A percentile compares a stretch with the other conserved stretches of the same genome.
Conservation (phyloP, 2,113 vertebrate genomes). For the Eudyptes chrysolophus region DNA sequence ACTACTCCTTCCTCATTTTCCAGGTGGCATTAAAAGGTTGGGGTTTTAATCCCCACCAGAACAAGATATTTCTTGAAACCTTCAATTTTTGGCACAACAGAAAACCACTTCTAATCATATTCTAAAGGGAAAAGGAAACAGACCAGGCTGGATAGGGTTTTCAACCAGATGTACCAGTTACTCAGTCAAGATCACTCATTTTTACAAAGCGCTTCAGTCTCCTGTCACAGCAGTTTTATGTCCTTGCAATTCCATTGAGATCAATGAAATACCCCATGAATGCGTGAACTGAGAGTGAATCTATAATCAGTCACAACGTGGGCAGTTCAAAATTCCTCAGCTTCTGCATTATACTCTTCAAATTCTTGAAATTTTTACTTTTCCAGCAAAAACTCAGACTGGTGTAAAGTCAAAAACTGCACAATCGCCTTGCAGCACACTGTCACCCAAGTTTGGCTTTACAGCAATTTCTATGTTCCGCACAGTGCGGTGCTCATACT, state of each 20-base stretch:
- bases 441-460: accelerated
- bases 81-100: neutral
- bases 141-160: neutral
- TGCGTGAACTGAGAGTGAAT: neutral
- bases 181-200: neutral
- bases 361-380: neutral
- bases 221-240: neutral
- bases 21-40: no score
- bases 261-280: neutral
- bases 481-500: accelerated
- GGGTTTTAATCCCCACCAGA: neutral
- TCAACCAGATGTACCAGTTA: neutral
- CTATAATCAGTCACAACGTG: accelerated
- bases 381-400: neutral
- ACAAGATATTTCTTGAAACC: neutral
- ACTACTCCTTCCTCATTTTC: neutral
- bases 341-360: accelerated
- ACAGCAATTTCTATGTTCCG: accelerated
- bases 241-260: neutral
- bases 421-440: accelerated
- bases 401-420: neutral
- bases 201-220: neutral
- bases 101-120: neutral
- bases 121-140: neutral
- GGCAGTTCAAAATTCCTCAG: neutral